A percentile compares a stretch with the other conserved stretches of the same genome.
These are phyloP conservation scores for Cyprinus carpio DNA, from an alignment of 2,113 vertebrate species.

Conservation along the genomic window DNA sequence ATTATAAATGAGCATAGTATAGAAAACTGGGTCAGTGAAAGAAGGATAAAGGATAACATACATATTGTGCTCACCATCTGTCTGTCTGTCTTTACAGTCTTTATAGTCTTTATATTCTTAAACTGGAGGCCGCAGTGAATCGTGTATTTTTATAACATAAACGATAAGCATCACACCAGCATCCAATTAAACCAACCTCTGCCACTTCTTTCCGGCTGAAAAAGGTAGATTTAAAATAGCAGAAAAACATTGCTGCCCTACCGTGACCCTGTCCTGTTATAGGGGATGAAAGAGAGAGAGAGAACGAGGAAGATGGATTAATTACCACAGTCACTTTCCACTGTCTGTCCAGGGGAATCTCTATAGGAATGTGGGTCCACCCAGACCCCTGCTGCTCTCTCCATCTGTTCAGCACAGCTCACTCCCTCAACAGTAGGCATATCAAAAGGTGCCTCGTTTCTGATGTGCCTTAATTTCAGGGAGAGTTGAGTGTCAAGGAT, in stretches of 20 bases:
- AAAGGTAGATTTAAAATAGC: neutral
- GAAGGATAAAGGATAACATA: conserved; percentile 30
- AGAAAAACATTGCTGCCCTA: conserved; percentile 58
- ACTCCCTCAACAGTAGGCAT: conserved; percentile 30
- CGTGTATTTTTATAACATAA: conserved; percentile 3
- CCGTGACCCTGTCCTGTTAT: conserved; percentile 55
- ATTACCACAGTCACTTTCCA: conserved; percentile 68
- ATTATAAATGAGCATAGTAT: conserved; percentile 24
- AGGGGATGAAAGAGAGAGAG: conserved; percentile 54
- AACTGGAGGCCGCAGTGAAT: neutral
- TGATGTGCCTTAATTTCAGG: conserved; percentile 47
- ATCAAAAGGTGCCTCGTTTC: conserved; percentile 47
- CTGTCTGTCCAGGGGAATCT: conserved; percentile 62
- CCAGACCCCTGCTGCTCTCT: conserved; percentile 67
- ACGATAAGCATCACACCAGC: neutral
- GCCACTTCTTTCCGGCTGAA: neutral
- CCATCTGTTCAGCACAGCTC: conserved; percentile 70
- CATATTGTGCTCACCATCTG: neutral
- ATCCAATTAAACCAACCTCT: neutral
- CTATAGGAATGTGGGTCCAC: conserved; percentile 63
- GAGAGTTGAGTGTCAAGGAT: conserved; percentile 46
- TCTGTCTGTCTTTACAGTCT: neutral
- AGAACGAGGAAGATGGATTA: conserved; percentile 70
- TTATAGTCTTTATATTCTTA: neutral
- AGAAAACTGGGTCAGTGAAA: conserved; percentile 31